Percentiles rank a stretch among this genome's conserved stretches.
These are phyloP conservation scores for Lycodopsis pacificus DNA, from an alignment of 2,797 vertebrate species.

Conservation along the genomic window DNA sequence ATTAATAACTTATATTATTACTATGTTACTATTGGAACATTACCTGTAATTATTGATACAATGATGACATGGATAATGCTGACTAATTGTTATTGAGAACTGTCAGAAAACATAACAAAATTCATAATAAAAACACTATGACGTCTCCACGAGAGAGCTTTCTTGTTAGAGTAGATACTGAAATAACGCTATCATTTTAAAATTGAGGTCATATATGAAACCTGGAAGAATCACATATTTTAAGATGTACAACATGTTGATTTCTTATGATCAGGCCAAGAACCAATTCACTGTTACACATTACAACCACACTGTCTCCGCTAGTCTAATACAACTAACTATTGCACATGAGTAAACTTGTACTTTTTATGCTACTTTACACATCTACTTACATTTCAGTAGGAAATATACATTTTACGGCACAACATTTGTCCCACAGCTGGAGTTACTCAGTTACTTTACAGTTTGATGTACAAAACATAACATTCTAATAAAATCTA, in stretches of 20 bases:
- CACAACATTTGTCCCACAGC: not conserved
- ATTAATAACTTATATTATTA: slow-evolving; percentile 85
- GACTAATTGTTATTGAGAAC: slow-evolving; percentile 84
- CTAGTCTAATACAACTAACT: not conserved
- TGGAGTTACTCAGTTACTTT: not conserved
- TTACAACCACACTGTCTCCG: not conserved
- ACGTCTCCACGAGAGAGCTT: slow-evolving; percentile 70
- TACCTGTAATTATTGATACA: slow-evolving; percentile 84
- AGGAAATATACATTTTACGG: not conserved
- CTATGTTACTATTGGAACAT: slow-evolving; percentile 83
- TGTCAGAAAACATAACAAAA: slow-evolving; percentile 84
- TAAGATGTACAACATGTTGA: not conserved
- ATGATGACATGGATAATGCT: slow-evolving; percentile 82
- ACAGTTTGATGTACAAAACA: not conserved
- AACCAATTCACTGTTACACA: not conserved
- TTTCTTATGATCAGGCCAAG: not conserved
- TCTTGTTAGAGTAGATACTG: slow-evolving; percentile 30
- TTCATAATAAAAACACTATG: slow-evolving; percentile 89
- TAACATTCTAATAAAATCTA: not conserved
- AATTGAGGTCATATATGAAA: not conserved
- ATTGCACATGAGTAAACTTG: not conserved
- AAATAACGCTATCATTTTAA: not conserved
- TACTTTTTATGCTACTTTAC: not conserved
- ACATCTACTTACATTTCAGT: not conserved
- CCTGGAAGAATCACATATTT: not conserved